Conservation (phyloP, 2,888 invertebrate species). For the Tachina lurida region DNA sequence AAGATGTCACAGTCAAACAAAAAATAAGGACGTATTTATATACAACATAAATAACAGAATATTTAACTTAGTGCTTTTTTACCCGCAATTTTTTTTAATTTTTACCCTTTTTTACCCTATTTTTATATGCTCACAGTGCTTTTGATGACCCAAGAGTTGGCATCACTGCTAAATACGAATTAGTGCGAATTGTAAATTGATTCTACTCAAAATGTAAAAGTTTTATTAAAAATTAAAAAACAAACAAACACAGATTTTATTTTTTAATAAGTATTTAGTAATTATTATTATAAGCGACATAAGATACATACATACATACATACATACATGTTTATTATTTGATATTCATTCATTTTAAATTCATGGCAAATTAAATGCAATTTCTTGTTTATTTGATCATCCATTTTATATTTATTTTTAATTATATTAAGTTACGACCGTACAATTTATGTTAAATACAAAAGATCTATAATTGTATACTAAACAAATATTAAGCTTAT, state of each 20-base stretch:
- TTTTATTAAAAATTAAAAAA: background rate
- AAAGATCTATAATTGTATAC: background rate
- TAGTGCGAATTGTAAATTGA: background rate
- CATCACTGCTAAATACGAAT: background rate
- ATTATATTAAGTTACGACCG: background rate
- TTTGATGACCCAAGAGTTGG: too few species aligned
- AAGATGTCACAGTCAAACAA: too few species aligned
- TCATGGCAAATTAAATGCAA: slow-evolving; percentile 42
- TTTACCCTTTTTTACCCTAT: too few species aligned
- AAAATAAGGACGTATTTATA: too few species aligned
- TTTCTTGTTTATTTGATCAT: slow-evolving; percentile 10
- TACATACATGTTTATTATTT: slow-evolving; percentile 28
- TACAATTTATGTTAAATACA: background rate
- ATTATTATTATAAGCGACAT: slow-evolving; percentile 45
- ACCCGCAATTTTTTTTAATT: too few species aligned
- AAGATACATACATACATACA: slow-evolving; percentile 32
- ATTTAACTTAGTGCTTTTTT: too few species aligned
- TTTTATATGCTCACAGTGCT: too few species aligned
- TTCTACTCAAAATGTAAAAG: background rate
- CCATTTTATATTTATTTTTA: slow-evolving; percentile 1
- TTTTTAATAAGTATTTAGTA: slow-evolving; percentile 25
- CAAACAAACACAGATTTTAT: slow-evolving; percentile 36
- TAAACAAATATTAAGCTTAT: slow-evolving; percentile 1
- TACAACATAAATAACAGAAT: too few species aligned
- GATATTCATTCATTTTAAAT: background rate